These are phyloP conservation scores for Lasaia peninsularis DNA, from an alignment of 1,140 invertebrate species.

Conservation along the genomic window DNA sequence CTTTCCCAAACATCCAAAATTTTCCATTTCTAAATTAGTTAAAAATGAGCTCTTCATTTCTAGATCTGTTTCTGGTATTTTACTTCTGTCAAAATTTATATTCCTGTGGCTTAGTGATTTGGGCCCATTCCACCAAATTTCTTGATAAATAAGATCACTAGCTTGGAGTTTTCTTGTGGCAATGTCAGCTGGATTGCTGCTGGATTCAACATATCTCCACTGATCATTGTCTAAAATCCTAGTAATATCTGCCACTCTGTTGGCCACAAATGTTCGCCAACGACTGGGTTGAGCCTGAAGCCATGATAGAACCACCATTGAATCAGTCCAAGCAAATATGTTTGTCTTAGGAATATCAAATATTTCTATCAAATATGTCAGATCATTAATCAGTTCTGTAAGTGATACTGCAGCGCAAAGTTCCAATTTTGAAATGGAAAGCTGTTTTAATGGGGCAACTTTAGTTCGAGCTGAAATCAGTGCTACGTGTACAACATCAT, in stretches of 20 bases:
- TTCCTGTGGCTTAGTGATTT: slow-evolving; percentile 19
- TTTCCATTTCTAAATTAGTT: slow-evolving; percentile 15
- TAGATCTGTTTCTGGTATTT: slow-evolving; percentile 25
- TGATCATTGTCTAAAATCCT: slow-evolving; percentile 30
- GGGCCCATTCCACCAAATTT: slow-evolving; percentile 29
- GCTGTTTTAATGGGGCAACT: slow-evolving; percentile 40
- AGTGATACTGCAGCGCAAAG: slow-evolving; percentile 44
- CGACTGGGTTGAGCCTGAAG: slow-evolving; percentile 29
- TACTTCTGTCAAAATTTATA: neutral
- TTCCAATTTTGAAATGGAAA: slow-evolving; percentile 38
- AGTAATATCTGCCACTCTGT: slow-evolving; percentile 55
- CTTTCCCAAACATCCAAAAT: slow-evolving; percentile 20
- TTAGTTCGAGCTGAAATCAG: slow-evolving; percentile 25
- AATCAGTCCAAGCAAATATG: slow-evolving; percentile 56
- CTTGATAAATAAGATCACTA: slow-evolving; percentile 16
- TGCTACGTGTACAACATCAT: slow-evolving; percentile 19
- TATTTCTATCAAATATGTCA: slow-evolving; percentile 20
- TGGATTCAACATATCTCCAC: slow-evolving; percentile 43
- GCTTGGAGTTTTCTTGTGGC: slow-evolving; percentile 45
- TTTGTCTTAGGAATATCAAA: slow-evolving; percentile 36
- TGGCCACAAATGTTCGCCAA: slow-evolving; percentile 50
- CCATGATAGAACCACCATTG: slow-evolving; percentile 38
- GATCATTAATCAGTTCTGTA: slow-evolving; percentile 23
- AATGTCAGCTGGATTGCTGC: slow-evolving; percentile 54
- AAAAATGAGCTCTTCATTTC: slow-evolving; percentile 23